phyloP scores from a whole-genome alignment of 92 coral and sea anemone species.

The Scolanthus callimorphus region DNA sequence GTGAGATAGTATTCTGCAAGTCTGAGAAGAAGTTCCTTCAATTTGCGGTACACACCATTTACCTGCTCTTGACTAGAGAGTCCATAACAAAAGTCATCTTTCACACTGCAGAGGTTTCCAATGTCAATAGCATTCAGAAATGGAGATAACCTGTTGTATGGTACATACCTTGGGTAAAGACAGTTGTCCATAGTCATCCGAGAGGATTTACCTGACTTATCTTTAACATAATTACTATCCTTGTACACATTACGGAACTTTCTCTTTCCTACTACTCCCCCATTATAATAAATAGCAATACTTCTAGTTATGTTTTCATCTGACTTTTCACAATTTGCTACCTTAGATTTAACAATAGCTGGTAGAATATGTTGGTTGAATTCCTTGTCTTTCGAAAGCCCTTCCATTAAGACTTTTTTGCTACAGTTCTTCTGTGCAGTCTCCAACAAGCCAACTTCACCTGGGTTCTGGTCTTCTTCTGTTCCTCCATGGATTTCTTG shows the following conservation, averaged over 20 bases:
- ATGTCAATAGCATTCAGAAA: slow-evolving; percentile 21
- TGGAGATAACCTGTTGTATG: slow-evolving; percentile 34
- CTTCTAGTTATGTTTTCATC: slow-evolving; percentile 51
- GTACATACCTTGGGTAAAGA: slow-evolving; percentile 33
- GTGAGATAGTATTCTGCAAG: slow-evolving; percentile 41
- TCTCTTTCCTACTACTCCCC: too few species aligned
- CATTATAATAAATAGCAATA: too few species aligned
- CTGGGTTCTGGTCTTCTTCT: slow-evolving; percentile 34
- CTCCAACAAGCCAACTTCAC: slow-evolving; percentile 39
- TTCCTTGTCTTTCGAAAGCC: slow-evolving; percentile 3
- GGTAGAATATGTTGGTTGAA: slow-evolving; percentile 12
- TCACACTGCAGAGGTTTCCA: slow-evolving; percentile 22
- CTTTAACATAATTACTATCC: slow-evolving; percentile 16
- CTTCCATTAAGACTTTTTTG: slow-evolving; percentile 11
- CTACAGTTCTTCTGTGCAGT: slow-evolving; percentile 19
- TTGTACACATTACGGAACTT: slow-evolving; percentile 40
- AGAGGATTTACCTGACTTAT: slow-evolving; percentile 7
- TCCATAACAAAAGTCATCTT: slow-evolving; percentile 25
- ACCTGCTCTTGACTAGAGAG: slow-evolving; percentile 20
- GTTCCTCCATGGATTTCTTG: slow-evolving; percentile 56
- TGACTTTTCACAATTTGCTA: slow-evolving; percentile 27
- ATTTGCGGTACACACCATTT: slow-evolving; percentile 39
- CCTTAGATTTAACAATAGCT: slow-evolving; percentile 2
- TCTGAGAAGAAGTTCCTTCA: slow-evolving; percentile 13
- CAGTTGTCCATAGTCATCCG: slow-evolving; percentile 26